phyloP scores from a whole-genome alignment of 2,797 vertebrate species.

The Tamandua tetradactyla region DNA sequence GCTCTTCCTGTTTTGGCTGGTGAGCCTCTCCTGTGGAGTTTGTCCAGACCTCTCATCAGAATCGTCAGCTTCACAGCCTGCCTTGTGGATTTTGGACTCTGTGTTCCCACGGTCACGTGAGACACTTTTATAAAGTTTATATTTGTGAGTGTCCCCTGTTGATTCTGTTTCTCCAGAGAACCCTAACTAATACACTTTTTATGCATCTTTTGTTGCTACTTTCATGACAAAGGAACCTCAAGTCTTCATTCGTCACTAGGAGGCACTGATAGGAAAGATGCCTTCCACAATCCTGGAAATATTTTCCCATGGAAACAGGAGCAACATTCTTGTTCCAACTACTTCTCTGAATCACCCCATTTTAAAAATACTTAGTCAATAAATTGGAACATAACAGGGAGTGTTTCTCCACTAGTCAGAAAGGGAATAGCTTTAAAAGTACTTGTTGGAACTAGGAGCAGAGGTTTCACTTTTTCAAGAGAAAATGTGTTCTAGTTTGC shows the following conservation, averaged over 20 bases:
- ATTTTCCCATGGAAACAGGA: background rate
- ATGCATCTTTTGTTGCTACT: background rate
- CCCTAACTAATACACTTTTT: too few species aligned
- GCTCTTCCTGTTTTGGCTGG: too few species aligned
- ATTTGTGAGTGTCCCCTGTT: too few species aligned
- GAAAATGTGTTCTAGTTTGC: too few species aligned
- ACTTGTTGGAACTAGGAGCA: background rate
- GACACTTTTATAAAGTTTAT: too few species aligned
- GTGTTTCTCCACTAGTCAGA: background rate
- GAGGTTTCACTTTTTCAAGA: slow-evolving; percentile 7
- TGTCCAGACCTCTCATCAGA: too few species aligned
- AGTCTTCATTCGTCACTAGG: background rate
- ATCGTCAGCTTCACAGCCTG: too few species aligned
- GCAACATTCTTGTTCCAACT: background rate
- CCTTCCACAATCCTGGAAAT: background rate
- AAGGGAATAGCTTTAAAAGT: background rate
- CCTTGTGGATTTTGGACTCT: too few species aligned
- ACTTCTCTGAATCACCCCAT: background rate
- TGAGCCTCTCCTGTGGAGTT: too few species aligned
- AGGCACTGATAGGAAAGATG: background rate
- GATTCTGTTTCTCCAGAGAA: too few species aligned
- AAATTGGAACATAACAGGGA: background rate
- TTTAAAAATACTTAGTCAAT: background rate
- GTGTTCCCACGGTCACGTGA: too few species aligned
- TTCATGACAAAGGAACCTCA: background rate